Base-by-base conservation (phyloP, 2,797 vertebrate species). In the Acanthornis magna region DNA sequence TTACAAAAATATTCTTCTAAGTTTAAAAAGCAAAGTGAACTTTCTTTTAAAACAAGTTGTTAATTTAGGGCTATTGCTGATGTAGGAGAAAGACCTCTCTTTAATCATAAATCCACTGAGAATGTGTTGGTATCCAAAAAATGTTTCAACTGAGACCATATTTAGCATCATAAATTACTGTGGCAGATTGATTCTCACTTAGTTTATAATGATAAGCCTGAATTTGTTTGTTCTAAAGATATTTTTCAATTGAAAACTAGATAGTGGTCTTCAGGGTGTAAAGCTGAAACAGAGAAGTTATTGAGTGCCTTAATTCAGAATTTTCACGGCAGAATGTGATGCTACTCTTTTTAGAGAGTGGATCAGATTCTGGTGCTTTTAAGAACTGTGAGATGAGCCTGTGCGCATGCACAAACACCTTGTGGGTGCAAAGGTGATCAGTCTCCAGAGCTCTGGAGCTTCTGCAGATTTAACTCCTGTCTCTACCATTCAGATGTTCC, bases 1-100 rank as follows among this genome's bases (percentile, higher is more conserved):
- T 97, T 96, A 95, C 53, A 87, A 94, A 96, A 96, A 96, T 94
- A 93, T 5, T 87, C 88, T 68, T 92, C 48, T 88, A 63, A 89
- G 88, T 95, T 92, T 93, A 88, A 95, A 94, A 93, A 92, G 65
- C 91, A 83, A 85, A 95, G 82, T 66, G 72, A 94, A 77, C 10
- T 75, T 92, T 93, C 80, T 95, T 93, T 85, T 92, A 89, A 89
- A 95, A 84, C 60, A 92, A 96, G 74, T 80, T 93, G 88, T 90
- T 96, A 90, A 93, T 95, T 95, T 89, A 95, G 43, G 61, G 45
- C 62, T 96, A 66, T 90, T 77, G 91, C 75, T 91, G 85, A 88
- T 93, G 20, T 63, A 93, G 76, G 61, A 87, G 61, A 91, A 95
- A 78, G 92, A 73, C 65, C 22, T 91, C 65, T 96, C 50, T 93